Evolutionary conservation across 1,140 invertebrate species (phyloP), one percentile per base, ranked within the genome.

Genomic region (Streblospio benedicti): DNA sequence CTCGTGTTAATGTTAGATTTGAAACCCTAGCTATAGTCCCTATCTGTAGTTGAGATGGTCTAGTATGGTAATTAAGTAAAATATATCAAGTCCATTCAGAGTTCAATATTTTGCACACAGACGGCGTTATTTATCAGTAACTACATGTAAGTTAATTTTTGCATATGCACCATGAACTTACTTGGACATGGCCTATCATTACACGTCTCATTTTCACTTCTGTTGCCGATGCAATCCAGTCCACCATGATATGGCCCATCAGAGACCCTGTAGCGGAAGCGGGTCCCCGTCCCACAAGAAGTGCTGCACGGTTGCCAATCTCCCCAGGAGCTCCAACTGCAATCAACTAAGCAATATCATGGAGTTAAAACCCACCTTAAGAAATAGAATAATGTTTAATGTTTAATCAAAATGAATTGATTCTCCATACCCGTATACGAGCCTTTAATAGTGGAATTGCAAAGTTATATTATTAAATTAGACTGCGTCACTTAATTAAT

Each of bases 221-320:
- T 64, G 49, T 6, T 31, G 25, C 65, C 65, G 25, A 12, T 41
- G 45, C 65, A 67, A 52, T 61, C 25, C 62, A 55, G 30, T 58
- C 65, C 65, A 27, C 57, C 60, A 35, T 65, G 41, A 38, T 38
- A 56, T 35, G 67, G 67, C 35, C 50, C 63, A 18, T 87, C 83
- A 67, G 88, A 90, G 27, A 75, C 70, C 58, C 85, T 70, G 9
- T 74, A 78, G 27, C 83, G 74, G 2, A 63, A 59, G 35, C 63
- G 69, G 20, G 38, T 52, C 6, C 71, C 71, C 6, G 58, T 43
- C 1, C 71, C 71, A 50, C 65, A 63, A 14, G 55, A 57, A 50
- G 58, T 61, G 52, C 57, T 59, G 41, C 62, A 62, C 23, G 33
- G 43, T 41, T 59, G 62, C 67, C 68, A 69, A 18, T 56, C 35